Base-by-base conservation (phyloP, 2,888 invertebrate species). In the Rapana venosa region DNA sequence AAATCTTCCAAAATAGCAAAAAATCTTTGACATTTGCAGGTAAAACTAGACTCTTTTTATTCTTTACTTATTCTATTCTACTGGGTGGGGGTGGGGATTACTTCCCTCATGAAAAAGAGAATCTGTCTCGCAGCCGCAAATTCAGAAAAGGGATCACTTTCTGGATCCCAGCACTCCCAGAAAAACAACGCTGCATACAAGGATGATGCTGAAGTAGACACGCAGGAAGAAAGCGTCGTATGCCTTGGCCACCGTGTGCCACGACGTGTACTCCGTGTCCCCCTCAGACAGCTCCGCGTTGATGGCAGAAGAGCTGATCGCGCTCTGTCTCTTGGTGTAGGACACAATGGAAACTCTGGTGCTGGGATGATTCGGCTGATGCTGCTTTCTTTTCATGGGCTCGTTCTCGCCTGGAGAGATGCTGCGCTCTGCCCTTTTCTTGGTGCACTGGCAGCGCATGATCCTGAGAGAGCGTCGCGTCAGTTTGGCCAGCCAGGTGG, bases 171-270 rank as follows among this genome's bases (percentile, higher is more conserved):
- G 30, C 2, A 35, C 66, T 4, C 87, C 13, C 26, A 86, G 8
- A 47, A 90, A 90, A 26, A 36, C 77, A 30, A 88, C 0, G 36
- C 88, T 86, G 77, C 74, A 84, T 70, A 20, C 30, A 5, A 86
- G 4, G 58, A 88, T 90, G 79, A 77, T 85, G n/a, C n/a, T n/a
- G 22, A 86, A 13, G 47, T 88, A 90, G 30, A 90, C 6, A 5
- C 88, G 88, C 20, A 90, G 35, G 79, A 90, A 88, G 32, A 90
- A 32, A 15, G 88, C 85, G 32, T 90, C 90, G 22, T 85, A 88
- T 11, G 79, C 88, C 22, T 58, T n/a, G 0, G 88, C 86, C 56
- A 90, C 86, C 61, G 36, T 58, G 36, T 81, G 70, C 90, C 90
- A 90, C 5, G 79, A 35, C n/a, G 88, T 47, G 2, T 86, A 77